Evolutionary conservation across 2,888 invertebrate genomes (phyloP).

Genomic region (Acronicta psi): DNA sequence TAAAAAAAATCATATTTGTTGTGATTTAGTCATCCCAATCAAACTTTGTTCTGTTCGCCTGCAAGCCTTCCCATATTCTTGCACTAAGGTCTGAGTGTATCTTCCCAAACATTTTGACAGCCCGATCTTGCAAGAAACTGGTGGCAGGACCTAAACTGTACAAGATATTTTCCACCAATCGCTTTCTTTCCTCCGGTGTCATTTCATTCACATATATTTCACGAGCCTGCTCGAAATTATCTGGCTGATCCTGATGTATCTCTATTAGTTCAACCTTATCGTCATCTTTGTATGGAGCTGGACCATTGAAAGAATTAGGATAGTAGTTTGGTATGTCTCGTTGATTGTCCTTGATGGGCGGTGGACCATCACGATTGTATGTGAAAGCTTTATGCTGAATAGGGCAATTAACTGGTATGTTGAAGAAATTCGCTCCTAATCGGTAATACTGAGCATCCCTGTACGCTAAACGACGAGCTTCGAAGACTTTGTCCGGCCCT

Average conservation of each 20-base stretch:
- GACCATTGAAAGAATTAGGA: constrained; percentile 97
- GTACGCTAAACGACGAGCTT: constrained; percentile 95
- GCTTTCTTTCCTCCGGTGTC: constrained; percentile 91
- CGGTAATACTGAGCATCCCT: constrained; percentile 95
- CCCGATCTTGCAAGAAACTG: constrained; percentile 87
- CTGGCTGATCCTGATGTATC: constrained; percentile 91
- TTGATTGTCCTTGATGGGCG: constrained; percentile 93
- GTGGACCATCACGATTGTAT: constrained; percentile 96
- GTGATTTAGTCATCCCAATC: constrained; percentile 24
- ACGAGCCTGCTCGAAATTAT: constrained; percentile 95
- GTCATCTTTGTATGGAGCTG: constrained; percentile 90
- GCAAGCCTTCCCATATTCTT: constrained; percentile 66
- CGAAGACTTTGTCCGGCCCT: constrained; percentile 96
- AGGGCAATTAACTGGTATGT: constrained; percentile 98
- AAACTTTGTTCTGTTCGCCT: constrained; percentile 62
- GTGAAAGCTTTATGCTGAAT: constrained; percentile 90
- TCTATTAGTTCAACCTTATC: constrained; percentile 86
- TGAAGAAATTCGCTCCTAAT: constrained; percentile 96
- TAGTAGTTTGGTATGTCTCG: constrained; percentile 97
- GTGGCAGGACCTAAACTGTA: constrained; percentile 93
- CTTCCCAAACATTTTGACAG: constrained; percentile 93
- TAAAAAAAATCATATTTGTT: too few relatives aligned
- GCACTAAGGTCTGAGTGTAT: constrained; percentile 94
- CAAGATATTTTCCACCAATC: constrained; percentile 94
- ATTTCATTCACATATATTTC: constrained; percentile 93